Percentiles rank a stretch among this genome's conserved stretches.
Evolutionary conservation across 2,888 invertebrate genomes (phyloP).

Genomic region (Timema podura): DNA sequence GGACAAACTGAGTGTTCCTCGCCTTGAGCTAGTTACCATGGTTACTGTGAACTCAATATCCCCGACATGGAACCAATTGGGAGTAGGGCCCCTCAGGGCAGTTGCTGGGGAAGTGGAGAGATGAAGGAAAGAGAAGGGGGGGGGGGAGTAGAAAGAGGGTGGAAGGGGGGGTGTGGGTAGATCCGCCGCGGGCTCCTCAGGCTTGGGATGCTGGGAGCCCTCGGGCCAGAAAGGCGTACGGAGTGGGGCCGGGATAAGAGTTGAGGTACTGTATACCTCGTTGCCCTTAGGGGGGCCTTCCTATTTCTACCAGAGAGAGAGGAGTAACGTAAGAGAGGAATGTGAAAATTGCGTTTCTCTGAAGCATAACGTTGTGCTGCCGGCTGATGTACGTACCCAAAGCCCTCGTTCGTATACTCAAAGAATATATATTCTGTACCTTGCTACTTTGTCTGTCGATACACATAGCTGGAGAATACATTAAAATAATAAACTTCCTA

Average conservation of each 20-base stretch:
- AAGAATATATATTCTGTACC: too few relatives aligned
- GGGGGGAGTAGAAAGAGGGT: too few relatives aligned
- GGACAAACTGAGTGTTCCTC: constrained; percentile 30
- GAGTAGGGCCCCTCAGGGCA: constrained; percentile 29
- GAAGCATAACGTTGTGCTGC: constrained; percentile 18
- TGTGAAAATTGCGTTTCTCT: constrained; percentile 28
- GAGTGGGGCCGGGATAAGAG: constrained; percentile 19
- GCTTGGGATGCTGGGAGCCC: constrained; percentile 26
- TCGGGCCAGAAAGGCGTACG: constrained; percentile 21
- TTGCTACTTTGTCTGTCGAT: too few relatives aligned
- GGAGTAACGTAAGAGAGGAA: constrained; percentile 19
- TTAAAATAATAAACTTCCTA: too few relatives aligned
- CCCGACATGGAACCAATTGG: constrained; percentile 36
- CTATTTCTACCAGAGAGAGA: constrained; percentile 13
- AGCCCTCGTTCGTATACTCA: too few relatives aligned
- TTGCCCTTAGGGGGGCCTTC: constrained; percentile 21
- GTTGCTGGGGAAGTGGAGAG: constrained; percentile 19
- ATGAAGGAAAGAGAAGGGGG: constrained; percentile 19
- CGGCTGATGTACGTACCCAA: too few relatives aligned
- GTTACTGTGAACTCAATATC: constrained; percentile 36
- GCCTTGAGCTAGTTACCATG: constrained; percentile 32
- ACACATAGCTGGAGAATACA: too few relatives aligned
- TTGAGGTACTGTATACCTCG: constrained; percentile 25
- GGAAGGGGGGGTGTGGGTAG: constrained; percentile 21
- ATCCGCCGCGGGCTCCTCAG: constrained; percentile 22